Evolutionary conservation across 30 jellyfish, hydroid and myxozoan species (phyloP), one percentile per base, ranked within the genome.

Genomic region (Aurelia aurita): DNA sequence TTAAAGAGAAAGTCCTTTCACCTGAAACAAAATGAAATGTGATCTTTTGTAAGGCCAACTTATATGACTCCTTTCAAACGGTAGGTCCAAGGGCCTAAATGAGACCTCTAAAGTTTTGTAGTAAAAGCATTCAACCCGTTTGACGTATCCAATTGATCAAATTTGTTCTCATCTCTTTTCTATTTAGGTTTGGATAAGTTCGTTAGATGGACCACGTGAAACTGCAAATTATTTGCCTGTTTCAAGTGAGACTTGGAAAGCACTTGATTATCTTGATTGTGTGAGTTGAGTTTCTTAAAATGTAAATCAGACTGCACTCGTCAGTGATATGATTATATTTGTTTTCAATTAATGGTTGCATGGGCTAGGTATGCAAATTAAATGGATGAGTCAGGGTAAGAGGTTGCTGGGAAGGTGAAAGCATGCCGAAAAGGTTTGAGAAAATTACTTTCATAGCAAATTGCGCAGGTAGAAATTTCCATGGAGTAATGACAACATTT

Each of bases 241-340:
- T 11, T 70, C 97, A 27, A 75, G 83, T 64, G 98, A 92, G 71
- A 79, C 90, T 7, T 92, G 98, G 98, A 87, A 94, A 69, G 93
- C 93, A 29, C 84, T 92, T 66, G 97, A 92, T 32, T 92, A 92
- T 77, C 89, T 92, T 34, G 97, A 92, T 54, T 87, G 96, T 81
- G 98, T 92, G 75, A 72, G 98, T 74, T 20, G 15, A 18, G 27
- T 25, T n/a, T 18, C 3, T n/a, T 14, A 35, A 32, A 20, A 0
- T 15, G 16, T 19, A 15, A 22, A n/a, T n/a, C n/a, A n/a, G n/a
- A n/a, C n/a, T n/a, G n/a, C 53, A 27, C 12, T 54, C 25, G 47
- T 1, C 12, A 7, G 20, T n/a, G 32, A 26, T 68, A 28, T 29
- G 59, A 68, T 16, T 22, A 27, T 64, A 16, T 29, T 68, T n/a